Evolutionary conservation across 2,797 vertebrate species (phyloP).

Genomic region (Gymnothorax javanicus): DNA sequence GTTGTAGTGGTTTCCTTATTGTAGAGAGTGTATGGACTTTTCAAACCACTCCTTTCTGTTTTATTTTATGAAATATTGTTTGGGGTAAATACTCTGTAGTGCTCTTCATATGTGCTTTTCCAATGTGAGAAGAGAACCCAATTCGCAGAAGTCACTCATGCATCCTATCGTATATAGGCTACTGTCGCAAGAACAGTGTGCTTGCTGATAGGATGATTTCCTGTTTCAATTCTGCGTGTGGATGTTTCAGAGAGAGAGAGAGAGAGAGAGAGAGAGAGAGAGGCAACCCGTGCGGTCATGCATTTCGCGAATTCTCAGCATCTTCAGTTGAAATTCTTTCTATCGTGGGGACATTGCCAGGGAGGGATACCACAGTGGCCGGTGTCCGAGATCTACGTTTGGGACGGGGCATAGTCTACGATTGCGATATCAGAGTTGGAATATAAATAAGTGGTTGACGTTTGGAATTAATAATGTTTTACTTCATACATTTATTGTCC

Average conservation of each 20-base stretch:
- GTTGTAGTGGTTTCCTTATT: too few species aligned
- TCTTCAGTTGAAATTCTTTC: slow-evolving; percentile 4
- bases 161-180: too few species aligned
- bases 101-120: too few species aligned
- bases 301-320: slow-evolving; percentile 2
- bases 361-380: background rate
- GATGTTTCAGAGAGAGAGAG: slow-evolving; percentile 1
- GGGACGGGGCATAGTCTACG: background rate
- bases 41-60: too few species aligned
- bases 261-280: background rate
- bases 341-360: background rate
- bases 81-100: too few species aligned
- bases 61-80: too few species aligned
- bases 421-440: background rate
- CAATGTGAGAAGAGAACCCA: background rate
- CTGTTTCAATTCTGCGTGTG: background rate
- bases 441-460: background rate
- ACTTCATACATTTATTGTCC: background rate
- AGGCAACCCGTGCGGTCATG: background rate
- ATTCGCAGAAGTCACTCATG: background rate
- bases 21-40: too few species aligned
- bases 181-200: too few species aligned
- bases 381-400: background rate
- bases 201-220: background rate
- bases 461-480: slow-evolving; percentile 28